A percentile compares a stretch with the other conserved stretches of the same genome.
These are phyloP conservation scores for Panopea generosa DNA, from an alignment of 2,888 invertebrate genomes.

Conservation along the genomic window DNA sequence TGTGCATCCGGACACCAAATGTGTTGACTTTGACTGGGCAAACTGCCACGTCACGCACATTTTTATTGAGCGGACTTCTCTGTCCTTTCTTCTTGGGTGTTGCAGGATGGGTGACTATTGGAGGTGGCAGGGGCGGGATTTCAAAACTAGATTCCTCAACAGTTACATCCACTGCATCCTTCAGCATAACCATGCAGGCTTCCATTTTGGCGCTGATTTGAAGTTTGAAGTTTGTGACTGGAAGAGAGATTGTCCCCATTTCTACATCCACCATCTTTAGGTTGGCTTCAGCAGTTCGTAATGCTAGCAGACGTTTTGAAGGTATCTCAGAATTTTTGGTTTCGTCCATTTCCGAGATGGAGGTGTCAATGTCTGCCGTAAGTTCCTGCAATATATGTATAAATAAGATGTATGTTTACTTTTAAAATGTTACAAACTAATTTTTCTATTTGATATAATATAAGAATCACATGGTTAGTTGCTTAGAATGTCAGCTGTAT, in stretches of 20 bases:
- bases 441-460: too few relatives aligned
- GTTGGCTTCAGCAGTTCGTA: constrained; percentile 60
- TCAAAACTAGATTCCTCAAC: constrained; percentile 55
- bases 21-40: constrained; percentile 57
- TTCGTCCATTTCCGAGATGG: constrained; percentile 54
- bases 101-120: constrained; percentile 50
- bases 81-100: constrained; percentile 46
- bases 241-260: constrained; percentile 53
- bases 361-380: constrained; percentile 56
- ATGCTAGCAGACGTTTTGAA: constrained; percentile 51
- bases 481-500: too few relatives aligned
- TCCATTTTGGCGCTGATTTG: constrained; percentile 62
- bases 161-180: constrained; percentile 54
- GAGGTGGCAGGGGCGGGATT: constrained; percentile 58
- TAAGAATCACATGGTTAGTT: too few relatives aligned
- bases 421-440: too few relatives aligned
- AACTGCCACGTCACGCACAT: constrained; percentile 11
- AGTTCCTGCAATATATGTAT: constrained; percentile 44
- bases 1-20: constrained; percentile 58
- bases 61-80: not conserved
- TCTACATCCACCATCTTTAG: constrained; percentile 63
- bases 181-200: constrained; percentile 59
- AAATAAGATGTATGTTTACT: not conserved
- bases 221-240: constrained; percentile 54
- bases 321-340: constrained; percentile 47